These are phyloP conservation scores for Patagioenas fasciata DNA, from an alignment of 2,113 vertebrate species.

Conservation along the genomic window DNA sequence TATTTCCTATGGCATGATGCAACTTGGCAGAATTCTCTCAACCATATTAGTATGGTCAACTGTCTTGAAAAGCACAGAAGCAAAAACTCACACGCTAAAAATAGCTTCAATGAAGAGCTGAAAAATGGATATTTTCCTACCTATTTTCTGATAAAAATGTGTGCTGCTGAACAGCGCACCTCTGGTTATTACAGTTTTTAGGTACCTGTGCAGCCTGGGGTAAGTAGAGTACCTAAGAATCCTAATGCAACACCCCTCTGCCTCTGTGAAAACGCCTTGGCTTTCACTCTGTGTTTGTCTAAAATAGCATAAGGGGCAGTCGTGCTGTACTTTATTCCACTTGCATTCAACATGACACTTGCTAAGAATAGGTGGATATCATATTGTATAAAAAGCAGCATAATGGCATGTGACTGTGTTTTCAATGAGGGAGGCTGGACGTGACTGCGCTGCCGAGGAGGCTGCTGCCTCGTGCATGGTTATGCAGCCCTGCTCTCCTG, in stretches of 20 bases:
- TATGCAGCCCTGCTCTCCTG: not conserved
- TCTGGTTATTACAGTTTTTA: not conserved
- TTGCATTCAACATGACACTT: not conserved
- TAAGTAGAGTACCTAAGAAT: not conserved
- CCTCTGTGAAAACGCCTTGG: not conserved
- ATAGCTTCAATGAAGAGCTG: not conserved
- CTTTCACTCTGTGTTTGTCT: conserved; percentile 1
- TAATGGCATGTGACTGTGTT: conserved; percentile 51
- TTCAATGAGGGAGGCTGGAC: not conserved
- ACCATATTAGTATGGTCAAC: not conserved
- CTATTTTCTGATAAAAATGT: not conserved
- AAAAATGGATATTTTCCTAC: not conserved
- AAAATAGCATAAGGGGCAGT: conserved; percentile 18
- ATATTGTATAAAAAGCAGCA: conserved; percentile 41
- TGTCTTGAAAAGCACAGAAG: not conserved
- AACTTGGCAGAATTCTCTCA: not conserved
- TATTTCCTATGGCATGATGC: not conserved
- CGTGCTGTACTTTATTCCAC: not conserved
- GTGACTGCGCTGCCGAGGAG: conserved; percentile 27
- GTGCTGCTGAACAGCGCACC: not conserved
- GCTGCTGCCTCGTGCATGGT: not conserved
- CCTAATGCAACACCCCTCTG: not conserved
- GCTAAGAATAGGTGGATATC: conserved; percentile 50
- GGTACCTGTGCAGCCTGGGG: not conserved
- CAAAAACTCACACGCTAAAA: not conserved